Percentiles rank a stretch among this genome's conserved stretches.
Evolutionary conservation across 2,888 invertebrate genomes (phyloP).

Genomic region (Chrysolina oricalcia): DNA sequence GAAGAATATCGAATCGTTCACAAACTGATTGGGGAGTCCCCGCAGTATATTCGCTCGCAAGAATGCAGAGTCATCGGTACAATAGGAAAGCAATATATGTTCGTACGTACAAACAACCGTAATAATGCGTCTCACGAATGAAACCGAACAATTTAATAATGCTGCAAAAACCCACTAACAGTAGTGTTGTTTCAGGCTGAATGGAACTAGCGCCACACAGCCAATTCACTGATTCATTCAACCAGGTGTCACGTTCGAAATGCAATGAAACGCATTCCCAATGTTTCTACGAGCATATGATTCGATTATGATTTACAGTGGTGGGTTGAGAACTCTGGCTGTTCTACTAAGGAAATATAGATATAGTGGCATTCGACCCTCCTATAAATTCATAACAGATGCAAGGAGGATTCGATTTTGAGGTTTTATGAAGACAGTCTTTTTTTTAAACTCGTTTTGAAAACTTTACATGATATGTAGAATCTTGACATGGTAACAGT

Average conservation of each 20-base stretch:
- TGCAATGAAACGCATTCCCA: slow-evolving; percentile 57
- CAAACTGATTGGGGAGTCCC: too few species aligned
- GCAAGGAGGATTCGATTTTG: too few species aligned
- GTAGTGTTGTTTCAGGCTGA: slow-evolving; percentile 43
- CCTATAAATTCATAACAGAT: too few species aligned
- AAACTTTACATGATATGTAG: too few species aligned
- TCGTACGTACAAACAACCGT: slow-evolving; percentile 40
- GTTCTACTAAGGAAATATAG: too few species aligned
- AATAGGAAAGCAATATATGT: slow-evolving; percentile 47
- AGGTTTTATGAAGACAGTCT: too few species aligned
- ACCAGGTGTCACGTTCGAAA: slow-evolving; percentile 56
- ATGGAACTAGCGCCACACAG: slow-evolving; percentile 36
- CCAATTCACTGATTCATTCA: slow-evolving; percentile 44
- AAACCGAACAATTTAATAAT: slow-evolving; percentile 54
- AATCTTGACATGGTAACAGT: too few species aligned
- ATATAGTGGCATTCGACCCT: too few species aligned
- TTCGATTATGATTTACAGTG: slow-evolving; percentile 56
- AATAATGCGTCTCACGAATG: slow-evolving; percentile 42
- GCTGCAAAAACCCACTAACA: slow-evolving; percentile 46
- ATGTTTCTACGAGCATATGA: slow-evolving; percentile 55
- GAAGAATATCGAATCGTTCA: too few species aligned
- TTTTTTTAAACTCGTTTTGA: too few species aligned
- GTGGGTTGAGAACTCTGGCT: too few species aligned
- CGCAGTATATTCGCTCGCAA: not conserved
- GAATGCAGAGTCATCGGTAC: slow-evolving; percentile 34